These are phyloP conservation scores for Lithophane semibrunnea DNA, from an alignment of 2,888 invertebrate genomes.

Conservation along the genomic window DNA sequence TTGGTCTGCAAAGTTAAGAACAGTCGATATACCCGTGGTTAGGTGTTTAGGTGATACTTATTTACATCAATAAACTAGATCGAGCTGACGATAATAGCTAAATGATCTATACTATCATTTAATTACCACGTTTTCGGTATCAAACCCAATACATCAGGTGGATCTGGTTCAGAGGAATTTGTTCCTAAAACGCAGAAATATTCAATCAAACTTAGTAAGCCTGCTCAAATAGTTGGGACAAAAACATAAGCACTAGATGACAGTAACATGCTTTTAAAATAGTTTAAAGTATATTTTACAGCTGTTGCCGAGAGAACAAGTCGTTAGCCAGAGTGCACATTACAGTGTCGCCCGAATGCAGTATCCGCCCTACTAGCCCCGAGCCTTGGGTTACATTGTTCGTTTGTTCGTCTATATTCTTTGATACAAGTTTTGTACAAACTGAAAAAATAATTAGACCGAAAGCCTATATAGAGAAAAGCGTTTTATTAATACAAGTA, in stretches of 20 bases:
- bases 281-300: constrained; percentile 31
- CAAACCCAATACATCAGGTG: not conserved
- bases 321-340: constrained; percentile 54
- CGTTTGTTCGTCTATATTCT: constrained; percentile 20
- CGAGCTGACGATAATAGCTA: not conserved
- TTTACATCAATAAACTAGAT: not conserved
- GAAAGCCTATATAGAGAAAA: not conserved
- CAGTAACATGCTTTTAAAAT: constrained; percentile 21
- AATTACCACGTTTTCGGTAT: not conserved
- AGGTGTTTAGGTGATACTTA: constrained; percentile 3
- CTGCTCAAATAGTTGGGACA: not conserved
- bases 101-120: too few species aligned
- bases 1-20: constrained; percentile 32
- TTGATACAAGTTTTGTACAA: not conserved
- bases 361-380: constrained; percentile 26
- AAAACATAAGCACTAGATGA: not conserved
- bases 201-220: not conserved
- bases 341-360: constrained; percentile 33
- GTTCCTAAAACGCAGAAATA: not conserved
- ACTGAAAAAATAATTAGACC: constrained; percentile 12
- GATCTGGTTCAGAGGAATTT: not conserved
- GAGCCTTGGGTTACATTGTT: constrained; percentile 38
- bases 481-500: not conserved
- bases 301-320: constrained; percentile 23
- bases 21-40: not conserved